These are phyloP conservation scores for Lochmaea crataegi DNA, from an alignment of 2,888 invertebrate genomes.

Conservation along the genomic window DNA sequence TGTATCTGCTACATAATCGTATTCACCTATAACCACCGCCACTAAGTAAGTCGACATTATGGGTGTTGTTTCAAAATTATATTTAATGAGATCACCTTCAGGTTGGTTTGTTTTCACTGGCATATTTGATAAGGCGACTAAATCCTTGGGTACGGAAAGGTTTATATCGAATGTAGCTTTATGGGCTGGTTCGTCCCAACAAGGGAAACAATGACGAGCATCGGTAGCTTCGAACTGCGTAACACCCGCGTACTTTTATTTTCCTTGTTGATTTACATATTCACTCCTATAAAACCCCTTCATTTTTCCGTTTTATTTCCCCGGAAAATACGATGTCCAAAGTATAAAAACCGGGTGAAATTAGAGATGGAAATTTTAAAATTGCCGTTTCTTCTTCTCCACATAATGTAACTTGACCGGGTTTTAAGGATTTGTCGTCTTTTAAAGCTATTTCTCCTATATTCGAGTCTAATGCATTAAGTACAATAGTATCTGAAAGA, in stretches of 20 bases:
- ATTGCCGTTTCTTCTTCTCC: conserved; percentile 77
- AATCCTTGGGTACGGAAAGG: conserved; percentile 79
- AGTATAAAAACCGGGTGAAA: conserved; percentile 70
- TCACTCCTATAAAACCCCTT: conserved; percentile 95
- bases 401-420: conserved; percentile 61
- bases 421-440: conserved; percentile 64
- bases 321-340: conserved; percentile 82
- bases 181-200: conserved; percentile 97
- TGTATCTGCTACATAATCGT: conserved; percentile 89
- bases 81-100: conserved; percentile 48
- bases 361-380: conserved; percentile 72
- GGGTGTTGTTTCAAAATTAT: too few species aligned
- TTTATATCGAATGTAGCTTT: conserved; percentile 95
- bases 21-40: too few species aligned
- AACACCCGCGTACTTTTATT: conserved; percentile 85
- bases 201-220: conserved; percentile 92
- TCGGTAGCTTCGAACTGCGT: conserved; percentile 94
- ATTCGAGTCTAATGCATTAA: conserved; percentile 83
- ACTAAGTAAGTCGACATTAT: too few species aligned
- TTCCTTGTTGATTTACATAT: conserved; percentile 79
- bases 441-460: conserved; percentile 73
- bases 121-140: conserved; percentile 95
- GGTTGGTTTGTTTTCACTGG: conserved; percentile 66
- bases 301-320: conserved; percentile 92
- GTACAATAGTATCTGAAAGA: conserved; percentile 74